A percentile compares a stretch with the other conserved stretches of the same genome.
Evolutionary conservation across 2,888 invertebrate species (phyloP).

Genomic region (Mellilla xanthometata): DNA sequence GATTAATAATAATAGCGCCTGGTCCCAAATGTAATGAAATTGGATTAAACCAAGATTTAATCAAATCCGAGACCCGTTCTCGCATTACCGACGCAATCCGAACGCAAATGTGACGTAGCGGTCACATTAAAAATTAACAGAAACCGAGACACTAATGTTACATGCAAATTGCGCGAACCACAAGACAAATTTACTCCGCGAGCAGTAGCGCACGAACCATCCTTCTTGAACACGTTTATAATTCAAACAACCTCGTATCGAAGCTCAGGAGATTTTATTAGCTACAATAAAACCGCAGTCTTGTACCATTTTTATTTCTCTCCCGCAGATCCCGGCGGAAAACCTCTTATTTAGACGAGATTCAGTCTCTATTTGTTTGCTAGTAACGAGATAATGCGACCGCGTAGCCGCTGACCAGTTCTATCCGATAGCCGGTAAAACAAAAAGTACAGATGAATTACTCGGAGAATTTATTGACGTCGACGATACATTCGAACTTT

Average conservation of each 20-base stretch:
- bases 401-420: conserved; percentile 36
- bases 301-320: conserved; percentile 47
- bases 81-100: conserved; percentile 10
- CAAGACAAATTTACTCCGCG: conserved; percentile 51
- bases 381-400: conserved; percentile 43
- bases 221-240: conserved; percentile 41
- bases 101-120: conserved; percentile 28
- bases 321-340: conserved; percentile 33
- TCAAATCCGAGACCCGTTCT: conserved; percentile 4
- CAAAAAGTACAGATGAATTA: conserved; percentile 21
- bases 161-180: conserved; percentile 49
- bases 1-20: conserved; percentile 2
- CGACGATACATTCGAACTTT: conserved; percentile 22
- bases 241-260: conserved; percentile 46
- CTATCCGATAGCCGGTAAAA: conserved; percentile 17
- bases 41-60: conserved; percentile 10
- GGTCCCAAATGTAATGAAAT: neutral
- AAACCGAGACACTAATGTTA: conserved; percentile 42
- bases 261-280: conserved; percentile 53
- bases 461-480: conserved; percentile 20
- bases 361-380: conserved; percentile 52
- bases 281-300: conserved; percentile 45
- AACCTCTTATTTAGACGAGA: conserved; percentile 41
- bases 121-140: conserved; percentile 39
- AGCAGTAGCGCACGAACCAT: conserved; percentile 15